Percentiles rank a stretch among this genome's conserved stretches.
These are phyloP conservation scores for Carassius auratus DNA, from an alignment of 2,113 vertebrate genomes.

Conservation along the genomic window DNA sequence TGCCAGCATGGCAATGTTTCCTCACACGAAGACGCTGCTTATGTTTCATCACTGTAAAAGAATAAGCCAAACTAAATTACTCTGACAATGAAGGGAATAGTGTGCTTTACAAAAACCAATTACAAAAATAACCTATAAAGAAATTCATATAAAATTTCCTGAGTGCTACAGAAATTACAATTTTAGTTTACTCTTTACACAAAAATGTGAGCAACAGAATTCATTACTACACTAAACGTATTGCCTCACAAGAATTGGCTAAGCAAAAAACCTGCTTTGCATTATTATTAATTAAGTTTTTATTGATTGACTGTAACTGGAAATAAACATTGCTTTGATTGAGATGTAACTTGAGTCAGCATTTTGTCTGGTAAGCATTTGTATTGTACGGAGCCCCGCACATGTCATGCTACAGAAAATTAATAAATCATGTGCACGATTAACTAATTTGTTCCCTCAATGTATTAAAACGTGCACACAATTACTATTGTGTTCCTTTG, in stretches of 20 bases:
- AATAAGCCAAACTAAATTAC: conserved; percentile 54
- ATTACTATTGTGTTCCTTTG: no score
- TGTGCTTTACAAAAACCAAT: neutral
- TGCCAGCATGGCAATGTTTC: conserved; percentile 49
- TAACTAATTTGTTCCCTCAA: no score
- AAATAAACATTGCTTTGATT: neutral
- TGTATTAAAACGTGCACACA: no score
- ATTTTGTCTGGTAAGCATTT: neutral
- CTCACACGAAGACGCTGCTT: conserved; percentile 38
- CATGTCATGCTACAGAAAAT: no score
- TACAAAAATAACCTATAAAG: neutral
- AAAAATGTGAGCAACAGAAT: neutral
- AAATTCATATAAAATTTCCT: neutral
- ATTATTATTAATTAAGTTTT: neutral
- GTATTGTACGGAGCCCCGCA: no score
- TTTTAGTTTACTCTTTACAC: neutral
- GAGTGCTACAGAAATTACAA: neutral
- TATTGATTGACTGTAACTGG: neutral
- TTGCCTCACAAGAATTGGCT: neutral
- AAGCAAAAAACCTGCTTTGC: neutral
- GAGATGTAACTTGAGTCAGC: neutral
- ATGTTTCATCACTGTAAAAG: conserved; percentile 54
- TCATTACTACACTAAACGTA: neutral
- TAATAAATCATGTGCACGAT: no score
- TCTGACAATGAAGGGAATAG: conserved; percentile 44